Percentiles rank a stretch among this genome's conserved stretches.
Conservation (phyloP, 1,140 invertebrate genomes). For the Leguminivora glycinivorella region DNA sequence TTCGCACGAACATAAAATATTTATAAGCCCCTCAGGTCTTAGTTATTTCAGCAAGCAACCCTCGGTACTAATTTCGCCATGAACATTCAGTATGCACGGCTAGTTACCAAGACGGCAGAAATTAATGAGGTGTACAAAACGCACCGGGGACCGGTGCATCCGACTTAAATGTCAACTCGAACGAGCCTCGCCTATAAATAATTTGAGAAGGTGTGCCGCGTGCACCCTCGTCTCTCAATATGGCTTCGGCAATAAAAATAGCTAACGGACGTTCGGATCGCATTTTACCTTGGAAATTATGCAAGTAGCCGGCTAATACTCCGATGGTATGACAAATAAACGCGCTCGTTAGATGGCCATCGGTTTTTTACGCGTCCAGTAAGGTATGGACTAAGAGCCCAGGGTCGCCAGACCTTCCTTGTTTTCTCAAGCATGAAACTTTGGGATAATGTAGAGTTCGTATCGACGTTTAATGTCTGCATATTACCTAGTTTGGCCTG, state of each 20-base stretch:
- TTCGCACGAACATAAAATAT: slow-evolving; percentile 29
- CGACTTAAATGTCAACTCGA: slow-evolving; percentile 75
- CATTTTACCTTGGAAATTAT: slow-evolving; percentile 60
- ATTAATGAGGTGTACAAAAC: slow-evolving; percentile 64
- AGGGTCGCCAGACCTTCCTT: too few relatives aligned
- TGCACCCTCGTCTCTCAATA: slow-evolving; percentile 54
- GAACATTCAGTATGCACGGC: slow-evolving; percentile 54
- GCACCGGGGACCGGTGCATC: slow-evolving; percentile 63
- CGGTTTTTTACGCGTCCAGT: background rate
- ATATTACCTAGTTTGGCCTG: too few relatives aligned
- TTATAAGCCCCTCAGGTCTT: slow-evolving; percentile 25
- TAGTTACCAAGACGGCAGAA: slow-evolving; percentile 63
- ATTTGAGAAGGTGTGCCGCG: slow-evolving; percentile 61
- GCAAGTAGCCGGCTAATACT: slow-evolving; percentile 36
- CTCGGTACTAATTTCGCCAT: slow-evolving; percentile 11
- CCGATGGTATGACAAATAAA: background rate
- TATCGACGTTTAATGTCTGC: too few relatives aligned
- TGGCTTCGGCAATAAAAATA: slow-evolving; percentile 72
- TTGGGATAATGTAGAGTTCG: too few relatives aligned
- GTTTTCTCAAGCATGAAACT: too few relatives aligned
- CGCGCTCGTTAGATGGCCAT: background rate
- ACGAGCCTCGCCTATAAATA: slow-evolving; percentile 70
- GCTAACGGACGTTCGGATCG: slow-evolving; percentile 38
- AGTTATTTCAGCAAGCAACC: slow-evolving; percentile 22
- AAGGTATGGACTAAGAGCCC: too few relatives aligned